phyloP scores from a whole-genome alignment of 2,888 invertebrate species.

The Erynnis tages region DNA sequence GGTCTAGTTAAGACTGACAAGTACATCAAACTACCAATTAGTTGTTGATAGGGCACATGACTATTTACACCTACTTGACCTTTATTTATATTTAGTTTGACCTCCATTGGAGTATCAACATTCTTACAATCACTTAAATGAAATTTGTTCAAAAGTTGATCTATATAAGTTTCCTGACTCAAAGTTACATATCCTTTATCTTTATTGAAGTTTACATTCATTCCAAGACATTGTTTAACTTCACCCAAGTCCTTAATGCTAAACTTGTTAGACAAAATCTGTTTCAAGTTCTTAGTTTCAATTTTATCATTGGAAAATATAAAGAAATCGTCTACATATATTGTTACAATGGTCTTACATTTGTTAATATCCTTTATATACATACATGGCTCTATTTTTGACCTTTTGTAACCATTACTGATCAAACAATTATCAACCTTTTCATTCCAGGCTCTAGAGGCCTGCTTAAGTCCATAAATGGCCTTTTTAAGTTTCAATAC shows the following conservation, averaged over 20 bases:
- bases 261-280: not conserved
- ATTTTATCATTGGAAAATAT: not conserved
- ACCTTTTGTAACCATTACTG: no score
- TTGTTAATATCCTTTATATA: not conserved
- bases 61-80: not conserved
- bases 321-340: no score
- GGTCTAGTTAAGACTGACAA: constrained; percentile 29
- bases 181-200: not conserved
- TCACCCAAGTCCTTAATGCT: constrained; percentile 16
- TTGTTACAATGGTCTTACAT: not conserved
- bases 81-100: constrained; percentile 18
- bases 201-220: not conserved
- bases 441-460: constrained; percentile 29
- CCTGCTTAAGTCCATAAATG: constrained; percentile 33
- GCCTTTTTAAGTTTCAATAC: constrained; percentile 30
- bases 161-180: constrained; percentile 1
- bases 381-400: not conserved
- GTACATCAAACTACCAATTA: constrained; percentile 32
- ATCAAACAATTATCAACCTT: not conserved
- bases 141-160: not conserved
- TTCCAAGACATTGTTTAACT: constrained; percentile 23
- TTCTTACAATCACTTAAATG: constrained; percentile 19
- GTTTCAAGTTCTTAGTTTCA: not conserved
- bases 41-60: constrained; percentile 29
- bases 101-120: constrained; percentile 25